These are phyloP conservation scores for Fragum fragum DNA, from an alignment of 2,888 invertebrate species.

Conservation along the genomic window DNA sequence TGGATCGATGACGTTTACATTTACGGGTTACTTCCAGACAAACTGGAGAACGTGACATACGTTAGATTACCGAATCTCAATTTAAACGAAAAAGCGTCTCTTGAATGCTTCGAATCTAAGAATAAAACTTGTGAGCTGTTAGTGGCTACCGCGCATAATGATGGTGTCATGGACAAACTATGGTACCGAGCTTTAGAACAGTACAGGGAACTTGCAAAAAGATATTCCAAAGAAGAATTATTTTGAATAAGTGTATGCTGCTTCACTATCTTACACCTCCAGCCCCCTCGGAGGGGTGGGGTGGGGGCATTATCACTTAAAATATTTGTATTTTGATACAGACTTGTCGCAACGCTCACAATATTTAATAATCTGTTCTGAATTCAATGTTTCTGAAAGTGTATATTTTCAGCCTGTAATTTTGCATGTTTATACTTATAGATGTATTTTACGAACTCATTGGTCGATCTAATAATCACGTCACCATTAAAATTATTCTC, in stretches of 20 bases:
- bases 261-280: too few species aligned
- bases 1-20: conserved; percentile 86
- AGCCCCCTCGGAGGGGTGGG: too few species aligned
- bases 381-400: too few species aligned
- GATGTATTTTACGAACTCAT: too few species aligned
- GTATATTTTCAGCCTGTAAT: too few species aligned
- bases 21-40: conserved; percentile 82
- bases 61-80: conserved; percentile 93
- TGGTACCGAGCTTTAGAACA: conserved; percentile 72
- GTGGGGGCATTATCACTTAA: too few species aligned
- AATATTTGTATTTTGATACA: too few species aligned
- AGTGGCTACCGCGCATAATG: conserved; percentile 67
- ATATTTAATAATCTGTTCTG: too few species aligned
- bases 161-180: conserved; percentile 70
- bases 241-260: neutral
- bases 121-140: conserved; percentile 66
- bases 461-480: too few species aligned
- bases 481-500: too few species aligned
- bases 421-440: too few species aligned
- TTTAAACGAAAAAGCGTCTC: conserved; percentile 88
- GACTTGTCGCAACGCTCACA: too few species aligned
- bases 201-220: conserved; percentile 57
- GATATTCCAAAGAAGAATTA: conserved; percentile 46
- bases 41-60: conserved; percentile 74
- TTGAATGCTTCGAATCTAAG: conserved; percentile 67